These are phyloP conservation scores for Clarias macrocephalus DNA, from an alignment of 2,113 vertebrate species.

Conservation along the genomic window DNA sequence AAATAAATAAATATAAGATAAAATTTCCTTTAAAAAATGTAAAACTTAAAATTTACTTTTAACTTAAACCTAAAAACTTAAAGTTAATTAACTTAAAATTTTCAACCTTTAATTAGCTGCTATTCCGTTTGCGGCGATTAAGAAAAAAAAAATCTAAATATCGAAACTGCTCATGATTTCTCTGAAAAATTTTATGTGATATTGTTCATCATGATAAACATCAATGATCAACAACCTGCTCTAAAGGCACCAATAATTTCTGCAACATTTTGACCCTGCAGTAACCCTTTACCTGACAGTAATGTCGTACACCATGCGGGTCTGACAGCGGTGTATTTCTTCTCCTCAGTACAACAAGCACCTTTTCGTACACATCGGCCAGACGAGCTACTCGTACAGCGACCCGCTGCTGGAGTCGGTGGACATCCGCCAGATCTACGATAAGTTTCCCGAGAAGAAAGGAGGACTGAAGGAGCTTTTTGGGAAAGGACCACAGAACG, in stretches of 20 bases:
- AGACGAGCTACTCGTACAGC: conserved; percentile 89
- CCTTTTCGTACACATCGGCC: conserved; percentile 96
- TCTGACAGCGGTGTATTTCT: neutral
- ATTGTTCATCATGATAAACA: neutral
- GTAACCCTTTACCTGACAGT: neutral
- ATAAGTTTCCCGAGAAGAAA: conserved; percentile 99
- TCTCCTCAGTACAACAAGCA: conserved; percentile 92
- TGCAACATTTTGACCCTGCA: neutral
- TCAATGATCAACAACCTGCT: neutral
- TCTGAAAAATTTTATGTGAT: neutral
- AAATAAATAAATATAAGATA: too few relatives aligned
- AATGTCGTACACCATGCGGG: neutral
- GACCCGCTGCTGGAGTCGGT: conserved; percentile 94
- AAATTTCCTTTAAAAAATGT: too few relatives aligned
- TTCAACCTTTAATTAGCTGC: too few relatives aligned
- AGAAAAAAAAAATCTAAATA: neutral
- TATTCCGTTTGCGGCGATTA: neutral
- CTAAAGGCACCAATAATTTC: neutral
- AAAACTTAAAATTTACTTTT: too few relatives aligned
- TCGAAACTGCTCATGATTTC: neutral
- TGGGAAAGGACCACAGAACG: conserved; percentile 90
- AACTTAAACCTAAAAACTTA: too few relatives aligned
- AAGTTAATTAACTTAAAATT: too few relatives aligned
- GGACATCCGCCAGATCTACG: conserved; percentile 98
- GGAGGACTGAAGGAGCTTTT: conserved; percentile 97